Percentiles rank a stretch among this genome's conserved stretches.
phyloP scores from a whole-genome alignment of 2,888 invertebrate genomes.

The Acanthosepion pharaonis region DNA sequence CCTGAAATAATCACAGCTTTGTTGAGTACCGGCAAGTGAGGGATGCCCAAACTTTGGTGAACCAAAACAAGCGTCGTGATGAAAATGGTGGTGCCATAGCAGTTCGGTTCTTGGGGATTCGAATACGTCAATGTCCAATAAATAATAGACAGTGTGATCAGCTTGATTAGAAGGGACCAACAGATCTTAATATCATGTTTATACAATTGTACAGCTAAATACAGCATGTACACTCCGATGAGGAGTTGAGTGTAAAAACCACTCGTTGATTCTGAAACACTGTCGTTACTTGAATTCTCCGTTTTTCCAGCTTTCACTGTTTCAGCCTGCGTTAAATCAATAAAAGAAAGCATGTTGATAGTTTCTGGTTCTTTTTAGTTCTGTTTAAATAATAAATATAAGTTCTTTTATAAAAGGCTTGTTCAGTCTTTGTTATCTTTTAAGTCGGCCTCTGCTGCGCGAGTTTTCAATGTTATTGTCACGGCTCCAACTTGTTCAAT shows the following conservation, averaged over 20 bases:
- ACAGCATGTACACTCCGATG: not conserved
- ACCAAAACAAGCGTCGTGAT: not conserved
- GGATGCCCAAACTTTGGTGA: conserved; percentile 50
- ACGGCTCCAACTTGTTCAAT: too few relatives aligned
- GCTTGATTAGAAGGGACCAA: not conserved
- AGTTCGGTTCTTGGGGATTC: not conserved
- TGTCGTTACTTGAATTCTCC: not conserved
- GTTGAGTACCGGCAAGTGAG: conserved; percentile 52
- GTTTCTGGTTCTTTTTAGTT: not conserved
- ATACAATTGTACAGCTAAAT: not conserved
- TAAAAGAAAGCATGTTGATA: not conserved
- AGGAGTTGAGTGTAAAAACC: not conserved
- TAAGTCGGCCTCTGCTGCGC: not conserved
- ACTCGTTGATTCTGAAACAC: not conserved
- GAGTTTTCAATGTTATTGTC: not conserved
- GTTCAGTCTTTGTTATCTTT: not conserved
- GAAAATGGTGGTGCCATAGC: not conserved
- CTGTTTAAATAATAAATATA: too few relatives aligned
- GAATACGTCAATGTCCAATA: not conserved
- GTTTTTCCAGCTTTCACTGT: not conserved
- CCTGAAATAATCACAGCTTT: conserved; percentile 65
- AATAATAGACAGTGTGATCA: not conserved
- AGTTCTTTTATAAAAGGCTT: not conserved
- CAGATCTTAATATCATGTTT: not conserved
- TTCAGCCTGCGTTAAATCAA: not conserved